Conservation (phyloP, 1,140 invertebrate species). For the Cecropterus lyciades region DNA sequence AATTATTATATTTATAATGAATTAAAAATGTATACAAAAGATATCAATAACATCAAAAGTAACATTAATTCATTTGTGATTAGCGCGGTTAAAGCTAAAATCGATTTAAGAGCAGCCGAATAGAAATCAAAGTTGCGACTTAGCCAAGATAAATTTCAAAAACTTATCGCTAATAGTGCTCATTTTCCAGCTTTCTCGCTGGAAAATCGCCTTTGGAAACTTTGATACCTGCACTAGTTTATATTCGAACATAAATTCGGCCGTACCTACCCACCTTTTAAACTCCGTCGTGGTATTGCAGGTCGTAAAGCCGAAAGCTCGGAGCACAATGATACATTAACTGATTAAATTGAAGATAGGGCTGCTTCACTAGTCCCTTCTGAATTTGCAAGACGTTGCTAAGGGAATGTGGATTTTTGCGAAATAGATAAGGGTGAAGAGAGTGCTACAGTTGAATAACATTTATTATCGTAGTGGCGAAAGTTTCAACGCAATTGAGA, state of each 20-base stretch:
- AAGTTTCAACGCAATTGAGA: no score
- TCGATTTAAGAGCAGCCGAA: slow-evolving; percentile 13
- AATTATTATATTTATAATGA: no score
- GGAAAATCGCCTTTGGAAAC: slow-evolving; percentile 33
- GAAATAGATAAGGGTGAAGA: background rate
- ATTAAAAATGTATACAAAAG: no score
- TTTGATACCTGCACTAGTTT: slow-evolving; percentile 39
- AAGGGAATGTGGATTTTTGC: background rate
- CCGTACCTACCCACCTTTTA: slow-evolving; percentile 49
- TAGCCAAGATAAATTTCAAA: slow-evolving; percentile 28
- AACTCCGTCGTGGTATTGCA: slow-evolving; percentile 52
- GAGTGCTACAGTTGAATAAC: background rate
- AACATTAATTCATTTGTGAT: background rate
- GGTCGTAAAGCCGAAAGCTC: slow-evolving; percentile 62
- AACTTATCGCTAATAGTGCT: slow-evolving; percentile 34
- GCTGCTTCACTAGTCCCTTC: slow-evolving; percentile 20
- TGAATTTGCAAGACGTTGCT: background rate
- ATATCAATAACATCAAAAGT: no score
- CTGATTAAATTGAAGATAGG: slow-evolving; percentile 66
- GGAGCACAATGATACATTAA: slow-evolving; percentile 61
- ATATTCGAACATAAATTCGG: slow-evolving; percentile 53
- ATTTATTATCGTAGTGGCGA: background rate
- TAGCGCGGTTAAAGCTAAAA: slow-evolving; percentile 2
- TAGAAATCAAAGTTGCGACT: slow-evolving; percentile 31
- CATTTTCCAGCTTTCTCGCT: slow-evolving; percentile 31